phyloP scores from a whole-genome alignment of 2,113 vertebrate species.

The Pontoporia blainvillei region DNA sequence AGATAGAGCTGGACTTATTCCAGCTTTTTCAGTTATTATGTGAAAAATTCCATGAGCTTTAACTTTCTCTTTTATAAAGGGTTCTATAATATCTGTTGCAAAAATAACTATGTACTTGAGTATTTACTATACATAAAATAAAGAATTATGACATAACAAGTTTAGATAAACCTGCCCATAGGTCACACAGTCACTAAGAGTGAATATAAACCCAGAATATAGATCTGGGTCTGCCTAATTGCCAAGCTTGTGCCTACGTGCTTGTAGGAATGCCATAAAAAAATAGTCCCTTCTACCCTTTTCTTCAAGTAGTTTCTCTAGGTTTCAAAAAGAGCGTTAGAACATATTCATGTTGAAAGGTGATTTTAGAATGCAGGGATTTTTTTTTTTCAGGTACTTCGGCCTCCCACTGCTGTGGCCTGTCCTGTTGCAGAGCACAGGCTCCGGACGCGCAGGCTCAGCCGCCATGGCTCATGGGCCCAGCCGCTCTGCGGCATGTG shows the following conservation, averaged over 20 bases:
- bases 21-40: neutral
- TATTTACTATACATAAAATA: neutral
- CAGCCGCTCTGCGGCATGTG: too few species aligned
- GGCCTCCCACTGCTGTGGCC: too few species aligned
- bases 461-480: too few species aligned
- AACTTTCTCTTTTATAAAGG: constrained; percentile 14
- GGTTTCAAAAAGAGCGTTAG: neutral
- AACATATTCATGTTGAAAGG: neutral
- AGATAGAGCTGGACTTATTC: neutral
- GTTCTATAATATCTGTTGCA: neutral
- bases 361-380: neutral
- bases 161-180: neutral
- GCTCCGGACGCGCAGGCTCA: too few species aligned
- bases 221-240: neutral
- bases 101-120: neutral
- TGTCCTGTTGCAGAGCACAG: rapidly evolving
- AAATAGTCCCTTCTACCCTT: neutral
- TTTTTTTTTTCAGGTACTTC: neutral
- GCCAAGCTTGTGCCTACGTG: neutral
- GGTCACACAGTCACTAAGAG: neutral
- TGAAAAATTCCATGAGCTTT: neutral
- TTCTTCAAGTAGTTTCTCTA: neutral
- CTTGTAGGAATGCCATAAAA: neutral
- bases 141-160: neutral
- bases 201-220: neutral